Conservation (phyloP, 1,140 invertebrate species). For the Hylaeus anthracinus region DNA sequence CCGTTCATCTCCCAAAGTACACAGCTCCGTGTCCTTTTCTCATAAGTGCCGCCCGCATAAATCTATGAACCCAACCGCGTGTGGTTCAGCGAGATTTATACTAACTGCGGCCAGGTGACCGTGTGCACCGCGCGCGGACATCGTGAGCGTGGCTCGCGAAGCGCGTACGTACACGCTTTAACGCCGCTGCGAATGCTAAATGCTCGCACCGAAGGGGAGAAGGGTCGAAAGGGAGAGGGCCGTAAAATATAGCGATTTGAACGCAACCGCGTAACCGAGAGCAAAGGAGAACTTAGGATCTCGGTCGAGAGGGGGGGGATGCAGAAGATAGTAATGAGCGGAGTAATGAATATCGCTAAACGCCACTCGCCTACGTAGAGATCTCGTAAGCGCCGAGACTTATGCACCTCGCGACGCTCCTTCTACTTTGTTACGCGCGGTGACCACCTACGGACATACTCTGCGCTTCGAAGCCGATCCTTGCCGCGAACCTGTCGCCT, state of each 20-base stretch:
- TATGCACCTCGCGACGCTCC: conserved; percentile 15
- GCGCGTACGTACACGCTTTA: conserved; percentile 44
- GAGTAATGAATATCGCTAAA: conserved; percentile 70
- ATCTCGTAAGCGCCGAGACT: conserved; percentile 58
- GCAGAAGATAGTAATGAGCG: conserved; percentile 64
- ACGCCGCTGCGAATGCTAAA: conserved; percentile 63
- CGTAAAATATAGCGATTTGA: conserved; percentile 54
- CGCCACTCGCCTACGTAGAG: conserved; percentile 58
- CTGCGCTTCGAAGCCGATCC: not conserved
- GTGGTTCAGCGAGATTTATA: conserved; percentile 46
- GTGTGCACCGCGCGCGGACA: conserved; percentile 21
- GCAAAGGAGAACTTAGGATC: conserved; percentile 2
- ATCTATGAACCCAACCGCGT: conserved; percentile 45
- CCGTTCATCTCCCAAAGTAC: conserved; percentile 8
- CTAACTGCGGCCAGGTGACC: conserved; percentile 31
- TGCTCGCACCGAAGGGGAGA: conserved; percentile 32
- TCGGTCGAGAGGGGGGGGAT: conserved; percentile 7
- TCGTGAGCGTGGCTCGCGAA: not conserved
- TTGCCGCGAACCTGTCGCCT: not conserved
- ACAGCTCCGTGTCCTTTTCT: conserved; percentile 29
- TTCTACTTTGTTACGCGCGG: conserved; percentile 7
- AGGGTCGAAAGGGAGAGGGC: conserved; percentile 2
- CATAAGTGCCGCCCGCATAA: conserved; percentile 57
- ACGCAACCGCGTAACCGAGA: conserved; percentile 29
- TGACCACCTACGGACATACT: not conserved